A percentile compares a stretch with the other conserved stretches of the same genome.
These are phyloP conservation scores for Chrysaora quinquecirrha DNA, from an alignment of 30 jellyfish, hydroid and myxozoan genomes.

Conservation along the genomic window DNA sequence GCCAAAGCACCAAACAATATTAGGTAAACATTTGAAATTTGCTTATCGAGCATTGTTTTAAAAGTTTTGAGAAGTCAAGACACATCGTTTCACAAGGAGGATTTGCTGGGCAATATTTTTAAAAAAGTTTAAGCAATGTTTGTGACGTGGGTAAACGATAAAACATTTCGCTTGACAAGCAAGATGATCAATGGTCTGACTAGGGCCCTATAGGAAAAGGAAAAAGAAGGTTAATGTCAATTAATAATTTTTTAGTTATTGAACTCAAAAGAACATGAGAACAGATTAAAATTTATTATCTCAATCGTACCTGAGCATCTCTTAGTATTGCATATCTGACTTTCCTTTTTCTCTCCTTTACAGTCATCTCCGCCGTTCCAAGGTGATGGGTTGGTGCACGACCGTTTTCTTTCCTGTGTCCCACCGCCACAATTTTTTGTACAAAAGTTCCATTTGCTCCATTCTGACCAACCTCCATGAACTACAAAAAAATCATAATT, in stretches of 20 bases:
- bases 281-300: no score
- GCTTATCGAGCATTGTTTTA: no score
- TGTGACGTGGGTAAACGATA: no score
- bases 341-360: conserved; percentile 4
- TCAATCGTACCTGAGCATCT: conserved; percentile 34
- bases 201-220: background rate
- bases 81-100: background rate
- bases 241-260: no score
- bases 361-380: conserved; percentile 79
- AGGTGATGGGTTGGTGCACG: conserved; percentile 63
- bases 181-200: background rate
- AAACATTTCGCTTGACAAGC: no score
- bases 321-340: conserved; percentile 54
- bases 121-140: background rate
- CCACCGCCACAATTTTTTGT: conserved; percentile 72
- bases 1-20: no score
- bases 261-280: background rate
- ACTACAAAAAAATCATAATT: conserved; percentile 34
- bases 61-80: no score
- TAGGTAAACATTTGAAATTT: no score
- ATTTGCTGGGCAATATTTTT: background rate
- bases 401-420: conserved; percentile 3
- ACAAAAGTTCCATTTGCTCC: conserved; percentile 72
- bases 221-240: background rate
- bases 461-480: conserved; percentile 77